phyloP scores from a whole-genome alignment of 53 echinoderm and acorn worm genomes.

The Paelopatides confundens region DNA sequence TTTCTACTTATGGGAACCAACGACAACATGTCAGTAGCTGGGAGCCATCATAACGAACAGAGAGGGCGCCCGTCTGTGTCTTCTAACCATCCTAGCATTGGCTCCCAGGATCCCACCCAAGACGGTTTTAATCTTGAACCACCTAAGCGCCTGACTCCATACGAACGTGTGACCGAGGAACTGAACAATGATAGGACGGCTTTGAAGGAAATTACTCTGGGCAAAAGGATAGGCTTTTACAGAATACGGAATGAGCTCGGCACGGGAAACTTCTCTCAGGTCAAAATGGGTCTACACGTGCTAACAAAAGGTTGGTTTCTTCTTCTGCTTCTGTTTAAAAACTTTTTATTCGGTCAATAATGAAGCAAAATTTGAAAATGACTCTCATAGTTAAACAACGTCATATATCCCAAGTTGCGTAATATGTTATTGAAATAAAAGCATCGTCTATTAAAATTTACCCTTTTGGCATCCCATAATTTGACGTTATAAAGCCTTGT shows the following conservation, averaged over 20 bases:
- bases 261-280: constrained; percentile 98
- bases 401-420: not conserved
- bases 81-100: constrained; percentile 47
- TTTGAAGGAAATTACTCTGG: constrained; percentile 93
- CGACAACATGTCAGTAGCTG: constrained; percentile 44
- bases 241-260: constrained; percentile 97
- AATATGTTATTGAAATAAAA: not conserved
- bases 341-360: too few relatives aligned
- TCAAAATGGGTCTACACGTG: constrained; percentile 97
- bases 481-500: not conserved
- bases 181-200: constrained; percentile 89
- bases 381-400: too few relatives aligned
- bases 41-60: constrained; percentile 22
- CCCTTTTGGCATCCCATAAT: not conserved
- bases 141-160: constrained; percentile 74
- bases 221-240: constrained; percentile 96
- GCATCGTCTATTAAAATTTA: not conserved
- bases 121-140: constrained; percentile 32
- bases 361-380: too few relatives aligned
- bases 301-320: constrained; percentile 91
- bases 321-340: not conserved
- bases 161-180: constrained; percentile 86
- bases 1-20: constrained; percentile 34
- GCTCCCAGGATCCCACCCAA: constrained; percentile 38
- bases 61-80: constrained; percentile 44